phyloP scores from a whole-genome alignment of 2,797 vertebrate species.

The Falco cherrug region DNA sequence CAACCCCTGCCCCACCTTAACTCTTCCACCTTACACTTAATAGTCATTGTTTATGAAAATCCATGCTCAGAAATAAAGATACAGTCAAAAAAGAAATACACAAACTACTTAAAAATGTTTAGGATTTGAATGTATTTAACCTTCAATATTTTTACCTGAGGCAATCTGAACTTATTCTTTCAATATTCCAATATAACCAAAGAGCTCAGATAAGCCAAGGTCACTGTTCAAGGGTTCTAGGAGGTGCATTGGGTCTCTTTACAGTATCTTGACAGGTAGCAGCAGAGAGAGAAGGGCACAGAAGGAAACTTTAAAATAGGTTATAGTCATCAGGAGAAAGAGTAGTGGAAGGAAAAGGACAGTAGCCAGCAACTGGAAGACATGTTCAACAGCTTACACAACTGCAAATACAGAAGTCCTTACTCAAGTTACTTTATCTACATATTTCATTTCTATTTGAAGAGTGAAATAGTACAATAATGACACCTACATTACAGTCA shows the following conservation, averaged over 20 bases:
- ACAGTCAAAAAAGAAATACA: background rate
- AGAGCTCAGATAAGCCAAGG: background rate
- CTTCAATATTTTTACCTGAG: too few relatives aligned
- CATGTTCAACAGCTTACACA: background rate
- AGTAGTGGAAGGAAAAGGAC: background rate
- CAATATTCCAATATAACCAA: background rate
- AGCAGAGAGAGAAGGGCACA: background rate
- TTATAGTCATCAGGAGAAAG: background rate
- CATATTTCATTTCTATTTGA: background rate
- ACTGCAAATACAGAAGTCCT: background rate
- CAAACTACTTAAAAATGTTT: background rate
- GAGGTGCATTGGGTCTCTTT: background rate
- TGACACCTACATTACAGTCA: background rate
- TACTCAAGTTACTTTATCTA: background rate
- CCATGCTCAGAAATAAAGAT: background rate
- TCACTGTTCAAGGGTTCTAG: background rate
- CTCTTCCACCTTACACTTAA: background rate
- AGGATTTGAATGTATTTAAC: too few relatives aligned
- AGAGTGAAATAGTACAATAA: background rate
- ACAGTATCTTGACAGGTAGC: too few relatives aligned
- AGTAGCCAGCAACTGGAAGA: background rate
- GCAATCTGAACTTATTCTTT: background rate
- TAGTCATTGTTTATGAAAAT: background rate
- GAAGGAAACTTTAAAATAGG: background rate
- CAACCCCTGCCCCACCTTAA: too few relatives aligned